phyloP scores from a whole-genome alignment of 92 coral and sea anemone genomes.

The Porites lobata region DNA sequence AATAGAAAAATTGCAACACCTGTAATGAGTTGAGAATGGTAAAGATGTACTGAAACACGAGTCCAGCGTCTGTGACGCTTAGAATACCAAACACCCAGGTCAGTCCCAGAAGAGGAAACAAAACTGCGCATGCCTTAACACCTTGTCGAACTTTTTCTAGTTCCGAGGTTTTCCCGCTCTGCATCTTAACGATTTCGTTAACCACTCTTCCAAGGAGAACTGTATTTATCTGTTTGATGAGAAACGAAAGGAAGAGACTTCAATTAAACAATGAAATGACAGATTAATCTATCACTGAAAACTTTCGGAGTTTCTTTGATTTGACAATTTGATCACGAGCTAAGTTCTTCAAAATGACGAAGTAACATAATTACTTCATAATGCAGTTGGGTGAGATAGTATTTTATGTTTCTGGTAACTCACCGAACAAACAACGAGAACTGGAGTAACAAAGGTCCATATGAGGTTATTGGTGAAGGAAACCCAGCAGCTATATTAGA shows the following conservation, averaged over 20 bases:
- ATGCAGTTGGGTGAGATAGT: too few relatives aligned
- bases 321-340: too few relatives aligned
- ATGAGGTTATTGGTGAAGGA: slow-evolving; percentile 64
- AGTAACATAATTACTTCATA: too few relatives aligned
- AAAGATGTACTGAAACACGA: slow-evolving; percentile 83
- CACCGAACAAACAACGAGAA: slow-evolving; percentile 73
- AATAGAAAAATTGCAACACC: slow-evolving; percentile 37
- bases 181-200: slow-evolving; percentile 83
- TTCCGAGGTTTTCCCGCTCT: slow-evolving; percentile 43
- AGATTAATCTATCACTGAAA: too few relatives aligned
- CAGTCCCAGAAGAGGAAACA: slow-evolving; percentile 86
- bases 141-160: background rate
- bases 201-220: slow-evolving; percentile 75
- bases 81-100: slow-evolving; percentile 86
- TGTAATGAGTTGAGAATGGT: slow-evolving; percentile 85
- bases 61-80: slow-evolving; percentile 71
- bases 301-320: too few relatives aligned
- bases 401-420: slow-evolving; percentile 6
- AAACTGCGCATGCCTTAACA: slow-evolving; percentile 70
- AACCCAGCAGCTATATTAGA: slow-evolving; percentile 71
- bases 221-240: slow-evolving; percentile 62
- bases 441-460: slow-evolving; percentile 81
- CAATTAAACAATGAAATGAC: too few relatives aligned
- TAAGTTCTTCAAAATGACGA: too few relatives aligned
- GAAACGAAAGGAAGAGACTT: too few relatives aligned